Conservation (phyloP, 1,140 invertebrate genomes). For the Drosophila funebris region DNA sequence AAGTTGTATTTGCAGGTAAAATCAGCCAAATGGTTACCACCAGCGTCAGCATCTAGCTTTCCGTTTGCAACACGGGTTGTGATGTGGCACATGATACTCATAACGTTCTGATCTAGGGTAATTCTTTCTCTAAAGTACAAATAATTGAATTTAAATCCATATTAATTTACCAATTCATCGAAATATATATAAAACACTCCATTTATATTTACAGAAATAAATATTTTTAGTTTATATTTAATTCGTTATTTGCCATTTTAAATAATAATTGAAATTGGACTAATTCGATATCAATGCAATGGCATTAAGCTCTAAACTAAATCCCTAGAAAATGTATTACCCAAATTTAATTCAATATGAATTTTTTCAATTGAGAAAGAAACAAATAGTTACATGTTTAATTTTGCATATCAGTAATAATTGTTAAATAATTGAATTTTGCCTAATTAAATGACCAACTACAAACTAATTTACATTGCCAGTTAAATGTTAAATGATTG, state of each 20-base stretch:
- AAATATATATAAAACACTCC: no score
- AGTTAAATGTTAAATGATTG: constrained; percentile 23
- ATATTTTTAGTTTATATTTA: background rate
- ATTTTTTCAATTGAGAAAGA: background rate
- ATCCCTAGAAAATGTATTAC: background rate
- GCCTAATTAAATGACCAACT: constrained; percentile 50
- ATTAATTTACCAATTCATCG: no score
- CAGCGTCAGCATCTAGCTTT: background rate
- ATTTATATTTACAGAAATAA: no score
- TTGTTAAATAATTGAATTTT: constrained; percentile 38
- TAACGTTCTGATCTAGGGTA: no score
- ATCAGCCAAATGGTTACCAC: background rate
- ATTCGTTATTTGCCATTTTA: background rate
- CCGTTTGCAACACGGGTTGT: no score
- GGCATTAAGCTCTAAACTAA: no score
- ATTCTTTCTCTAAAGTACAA: no score
- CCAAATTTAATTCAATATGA: background rate
- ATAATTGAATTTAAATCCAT: no score
- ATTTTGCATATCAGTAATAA: background rate
- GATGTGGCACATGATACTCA: no score
- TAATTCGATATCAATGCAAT: no score
- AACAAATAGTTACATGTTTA: background rate
- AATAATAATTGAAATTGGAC: background rate
- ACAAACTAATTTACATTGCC: constrained; percentile 17
- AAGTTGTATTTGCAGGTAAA: background rate